These are phyloP conservation scores for Morone saxatilis DNA, from an alignment of 2,113 vertebrate genomes.

Conservation along the genomic window DNA sequence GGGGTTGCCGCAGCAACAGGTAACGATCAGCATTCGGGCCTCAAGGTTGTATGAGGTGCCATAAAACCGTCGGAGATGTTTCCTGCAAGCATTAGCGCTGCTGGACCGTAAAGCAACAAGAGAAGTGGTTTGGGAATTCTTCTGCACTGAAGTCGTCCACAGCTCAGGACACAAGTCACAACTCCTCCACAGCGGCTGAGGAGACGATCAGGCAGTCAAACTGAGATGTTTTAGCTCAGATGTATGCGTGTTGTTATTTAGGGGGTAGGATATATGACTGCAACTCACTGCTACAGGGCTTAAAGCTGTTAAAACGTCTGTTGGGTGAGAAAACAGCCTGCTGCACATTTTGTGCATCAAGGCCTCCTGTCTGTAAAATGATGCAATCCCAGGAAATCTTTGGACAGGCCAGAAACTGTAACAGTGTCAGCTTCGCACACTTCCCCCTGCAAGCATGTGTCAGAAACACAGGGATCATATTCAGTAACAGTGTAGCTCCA, in stretches of 20 bases:
- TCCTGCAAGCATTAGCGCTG: conserved; percentile 57
- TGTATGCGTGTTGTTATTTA: conserved; percentile 13
- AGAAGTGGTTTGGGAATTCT: conserved; percentile 90
- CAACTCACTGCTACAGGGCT: neutral
- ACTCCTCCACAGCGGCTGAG: conserved; percentile 34
- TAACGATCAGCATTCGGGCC: conserved; percentile 38
- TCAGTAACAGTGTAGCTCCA: neutral
- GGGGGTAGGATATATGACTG: conserved; percentile 21
- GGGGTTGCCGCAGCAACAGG: conserved; percentile 67
- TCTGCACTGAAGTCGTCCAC: conserved; percentile 87
- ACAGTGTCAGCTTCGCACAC: conserved; percentile 12
- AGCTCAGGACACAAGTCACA: conserved; percentile 77
- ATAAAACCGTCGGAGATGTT: conserved; percentile 64
- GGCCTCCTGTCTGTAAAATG: conserved; percentile 14
- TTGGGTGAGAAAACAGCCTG: neutral
- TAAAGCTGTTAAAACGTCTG: conserved; percentile 16
- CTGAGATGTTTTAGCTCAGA: conserved; percentile 34
- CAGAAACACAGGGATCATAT: neutral
- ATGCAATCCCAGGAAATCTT: conserved; percentile 65
- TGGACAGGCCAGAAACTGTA: conserved; percentile 18
- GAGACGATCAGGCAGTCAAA: conserved; percentile 37
- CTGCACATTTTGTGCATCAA: conserved; percentile 15
- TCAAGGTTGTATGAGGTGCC: conserved; percentile 55
- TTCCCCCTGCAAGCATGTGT: neutral
- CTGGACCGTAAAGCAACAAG: conserved; percentile 77